These are phyloP conservation scores for Saguinus midas DNA, from an alignment of 2,113 vertebrate genomes.

Conservation along the genomic window DNA sequence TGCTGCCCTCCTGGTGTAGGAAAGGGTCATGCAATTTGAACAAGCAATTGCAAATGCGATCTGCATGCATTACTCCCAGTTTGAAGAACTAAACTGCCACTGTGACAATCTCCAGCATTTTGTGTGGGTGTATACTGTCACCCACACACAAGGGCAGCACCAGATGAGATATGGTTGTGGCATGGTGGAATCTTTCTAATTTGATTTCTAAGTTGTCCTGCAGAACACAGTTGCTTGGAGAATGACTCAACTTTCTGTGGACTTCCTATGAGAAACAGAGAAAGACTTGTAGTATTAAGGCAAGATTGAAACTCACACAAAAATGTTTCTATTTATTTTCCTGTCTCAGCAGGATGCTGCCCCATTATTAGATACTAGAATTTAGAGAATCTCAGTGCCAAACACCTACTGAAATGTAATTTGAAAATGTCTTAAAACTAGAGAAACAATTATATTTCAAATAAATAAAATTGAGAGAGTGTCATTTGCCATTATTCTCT, in stretches of 20 bases:
- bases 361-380: background rate
- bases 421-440: background rate
- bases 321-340: background rate
- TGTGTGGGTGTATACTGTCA: background rate
- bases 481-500: background rate
- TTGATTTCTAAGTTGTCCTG: background rate
- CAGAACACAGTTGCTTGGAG: background rate
- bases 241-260: background rate
- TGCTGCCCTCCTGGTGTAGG: rapidly evolving
- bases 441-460: background rate
- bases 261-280: background rate
- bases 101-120: background rate
- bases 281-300: background rate
- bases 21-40: background rate
- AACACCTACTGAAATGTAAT: background rate
- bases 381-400: background rate
- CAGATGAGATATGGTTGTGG: background rate
- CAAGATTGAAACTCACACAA: background rate
- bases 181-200: background rate
- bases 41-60: background rate
- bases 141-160: background rate
- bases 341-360: background rate
- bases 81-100: background rate
- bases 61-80: background rate
- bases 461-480: background rate